Base-by-base conservation (phyloP, 2,888 invertebrate species). In the Nematopogon swammerdamellus region DNA sequence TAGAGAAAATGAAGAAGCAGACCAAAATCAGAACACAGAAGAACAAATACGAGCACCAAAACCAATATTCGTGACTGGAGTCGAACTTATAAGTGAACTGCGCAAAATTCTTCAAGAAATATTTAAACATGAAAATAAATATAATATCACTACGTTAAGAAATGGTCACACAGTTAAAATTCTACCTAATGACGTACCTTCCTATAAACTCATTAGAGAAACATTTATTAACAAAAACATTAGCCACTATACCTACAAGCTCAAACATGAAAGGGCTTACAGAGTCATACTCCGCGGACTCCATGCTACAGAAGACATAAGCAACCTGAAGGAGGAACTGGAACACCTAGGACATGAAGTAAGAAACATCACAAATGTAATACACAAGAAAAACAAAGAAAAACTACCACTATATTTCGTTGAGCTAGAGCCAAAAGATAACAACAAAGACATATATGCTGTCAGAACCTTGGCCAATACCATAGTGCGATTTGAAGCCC, bases 401-500 rank as follows among this genome's bases (percentile, higher is more conserved):
- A 36, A 36, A 14, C 36, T 36, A 14, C 36, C 36, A 36, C 8
- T 36, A 3, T 36, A 36, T 36, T 36, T 14, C n/a, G 36, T 36
- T 36, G 36, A 36, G n/a, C 36, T 36, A 14, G 36, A 36, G n/a
- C 36, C 36, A 14, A 36, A 36, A 36, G 36, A 14, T 3, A 36
- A 36, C n/a, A 36, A 36, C 11, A 36, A 36, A 36, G 36, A 36
- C 36, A 36, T 36, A 14, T 36, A 36, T 14, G 36, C 36, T 14
- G 36, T 36, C 36, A 36, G 36, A 14, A 14, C 36, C 14, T 3
- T 36, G 11, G n/a, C 8, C n/a, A 52, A 25, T 6, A 49, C 3
- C 8, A 50, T 11, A 25, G 50, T 56, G 5, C 52, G 50, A 29
- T 44, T 57, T 18, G 57, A 59, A 54, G 53, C 55, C 10, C 56